phyloP scores from a whole-genome alignment of 2,113 vertebrate species.

The Varanus salvator region DNA sequence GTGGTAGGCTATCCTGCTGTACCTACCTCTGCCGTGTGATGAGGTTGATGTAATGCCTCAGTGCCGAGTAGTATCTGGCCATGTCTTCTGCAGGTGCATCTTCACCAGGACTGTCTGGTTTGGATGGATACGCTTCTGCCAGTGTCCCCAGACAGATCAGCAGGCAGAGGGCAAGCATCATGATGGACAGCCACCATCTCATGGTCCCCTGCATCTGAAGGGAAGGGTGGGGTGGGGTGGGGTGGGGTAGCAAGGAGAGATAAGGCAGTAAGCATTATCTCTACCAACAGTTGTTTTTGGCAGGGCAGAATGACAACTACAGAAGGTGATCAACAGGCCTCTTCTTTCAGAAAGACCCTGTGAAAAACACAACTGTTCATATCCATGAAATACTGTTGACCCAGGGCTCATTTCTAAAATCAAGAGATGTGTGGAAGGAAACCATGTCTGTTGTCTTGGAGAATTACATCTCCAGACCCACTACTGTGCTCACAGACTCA shows the following conservation, averaged over 20 bases:
- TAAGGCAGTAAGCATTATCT: not conserved
- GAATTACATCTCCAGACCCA: not conserved
- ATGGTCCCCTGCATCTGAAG: slow-evolving; percentile 89
- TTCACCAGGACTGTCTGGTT: slow-evolving; percentile 94
- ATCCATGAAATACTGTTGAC: not conserved
- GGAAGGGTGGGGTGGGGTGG: not conserved
- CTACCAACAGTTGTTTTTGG: not conserved
- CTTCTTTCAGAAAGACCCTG: not conserved
- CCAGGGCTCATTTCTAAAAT: not conserved
- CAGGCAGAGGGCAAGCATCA: slow-evolving; percentile 88
- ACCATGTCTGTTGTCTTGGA: not conserved
- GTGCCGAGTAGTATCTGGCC: slow-evolving; percentile 96
- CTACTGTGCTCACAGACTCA: not conserved
- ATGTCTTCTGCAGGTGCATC: slow-evolving; percentile 94
- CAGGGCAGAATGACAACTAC: too few species aligned
- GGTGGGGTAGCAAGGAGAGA: not conserved
- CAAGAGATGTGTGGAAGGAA: not conserved
- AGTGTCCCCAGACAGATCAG: slow-evolving; percentile 89
- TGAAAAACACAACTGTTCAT: not conserved
- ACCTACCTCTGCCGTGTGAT: slow-evolving; percentile 97
- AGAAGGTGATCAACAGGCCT: not conserved
- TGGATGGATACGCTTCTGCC: slow-evolving; percentile 93
- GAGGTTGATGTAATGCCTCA: slow-evolving; percentile 99
- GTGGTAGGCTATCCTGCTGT: not conserved
- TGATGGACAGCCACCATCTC: slow-evolving; percentile 83